Percentiles rank a stretch among this genome's conserved stretches.
These are phyloP conservation scores for Sebastes hubbsi DNA, from an alignment of 2,797 vertebrate genomes.

Conservation along the genomic window DNA sequence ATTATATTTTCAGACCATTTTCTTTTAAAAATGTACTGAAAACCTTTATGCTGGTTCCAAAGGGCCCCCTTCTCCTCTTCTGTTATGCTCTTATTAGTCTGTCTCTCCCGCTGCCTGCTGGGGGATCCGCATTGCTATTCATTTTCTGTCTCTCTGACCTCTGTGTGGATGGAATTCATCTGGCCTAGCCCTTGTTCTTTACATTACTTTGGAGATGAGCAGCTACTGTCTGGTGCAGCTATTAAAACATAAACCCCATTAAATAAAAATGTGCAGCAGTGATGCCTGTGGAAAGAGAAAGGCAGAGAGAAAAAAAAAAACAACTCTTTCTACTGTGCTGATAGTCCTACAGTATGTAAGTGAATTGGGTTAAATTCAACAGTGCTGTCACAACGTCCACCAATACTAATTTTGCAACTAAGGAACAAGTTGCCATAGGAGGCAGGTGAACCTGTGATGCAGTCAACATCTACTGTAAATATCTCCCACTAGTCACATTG, in stretches of 20 bases:
- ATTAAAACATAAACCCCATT: slow-evolving; percentile 83
- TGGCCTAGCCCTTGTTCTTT: slow-evolving; percentile 78
- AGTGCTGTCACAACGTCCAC: neutral
- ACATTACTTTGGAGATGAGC: slow-evolving; percentile 73
- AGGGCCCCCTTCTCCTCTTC: slow-evolving; percentile 88
- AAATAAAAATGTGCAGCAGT: slow-evolving; percentile 73
- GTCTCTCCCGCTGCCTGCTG: slow-evolving; percentile 89
- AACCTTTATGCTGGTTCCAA: slow-evolving; percentile 91
- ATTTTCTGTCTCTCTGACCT: slow-evolving; percentile 94
- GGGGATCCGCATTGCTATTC: slow-evolving; percentile 92
- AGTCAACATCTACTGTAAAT: neutral
- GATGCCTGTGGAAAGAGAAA: slow-evolving; percentile 51
- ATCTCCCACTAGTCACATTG: neutral
- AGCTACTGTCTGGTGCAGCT: slow-evolving; percentile 70
- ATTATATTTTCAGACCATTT: slow-evolving; percentile 93
- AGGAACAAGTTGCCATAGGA: neutral
- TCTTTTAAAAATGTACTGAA: slow-evolving; percentile 92
- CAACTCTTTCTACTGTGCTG: slow-evolving; percentile 19
- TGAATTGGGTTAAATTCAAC: slow-evolving; percentile 2
- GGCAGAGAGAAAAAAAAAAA: slow-evolving; percentile 9
- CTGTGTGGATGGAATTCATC: slow-evolving; percentile 92
- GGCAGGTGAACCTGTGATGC: neutral
- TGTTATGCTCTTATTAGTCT: slow-evolving; percentile 96
- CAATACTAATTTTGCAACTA: neutral
- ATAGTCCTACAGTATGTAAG: neutral